phyloP scores from a whole-genome alignment of 2,888 invertebrate species.

The Calameuta pallipes region DNA sequence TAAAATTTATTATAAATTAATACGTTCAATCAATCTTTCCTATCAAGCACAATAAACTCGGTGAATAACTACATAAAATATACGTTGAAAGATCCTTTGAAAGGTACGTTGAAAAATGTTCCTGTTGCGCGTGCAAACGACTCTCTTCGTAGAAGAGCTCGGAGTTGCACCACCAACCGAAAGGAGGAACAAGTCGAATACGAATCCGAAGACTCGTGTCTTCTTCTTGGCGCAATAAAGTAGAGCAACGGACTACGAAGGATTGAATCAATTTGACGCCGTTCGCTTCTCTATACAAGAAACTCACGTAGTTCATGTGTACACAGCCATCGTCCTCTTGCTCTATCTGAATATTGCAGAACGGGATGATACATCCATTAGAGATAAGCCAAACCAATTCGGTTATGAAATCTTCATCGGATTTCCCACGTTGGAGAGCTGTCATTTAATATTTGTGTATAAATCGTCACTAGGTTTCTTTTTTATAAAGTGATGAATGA shows the following conservation, averaged over 20 bases:
- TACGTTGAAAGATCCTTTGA: neutral
- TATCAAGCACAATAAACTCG: neutral
- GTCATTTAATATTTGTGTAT: neutral
- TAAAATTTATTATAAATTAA: neutral
- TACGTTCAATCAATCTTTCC: neutral
- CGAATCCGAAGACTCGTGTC: neutral
- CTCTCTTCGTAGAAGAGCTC: conserved; percentile 25
- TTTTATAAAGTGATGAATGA: neutral
- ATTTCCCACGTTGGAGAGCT: neutral
- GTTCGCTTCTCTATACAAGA: conserved; percentile 51
- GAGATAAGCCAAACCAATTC: neutral
- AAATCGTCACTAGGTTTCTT: too few species aligned
- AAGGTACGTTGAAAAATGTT: too few species aligned
- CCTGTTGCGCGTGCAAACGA: conserved; percentile 21
- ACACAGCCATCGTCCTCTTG: conserved; percentile 16
- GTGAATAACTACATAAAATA: neutral
- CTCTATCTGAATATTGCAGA: neutral
- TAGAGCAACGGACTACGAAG: conserved; percentile 28
- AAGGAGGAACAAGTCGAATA: neutral
- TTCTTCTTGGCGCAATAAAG: neutral
- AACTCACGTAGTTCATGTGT: conserved; percentile 45
- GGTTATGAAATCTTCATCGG: neutral
- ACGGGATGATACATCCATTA: neutral
- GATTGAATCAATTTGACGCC: conserved; percentile 46
- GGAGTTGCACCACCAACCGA: neutral